Conservation (phyloP, 1,140 invertebrate genomes). For the Drosophila biarmipes region DNA sequence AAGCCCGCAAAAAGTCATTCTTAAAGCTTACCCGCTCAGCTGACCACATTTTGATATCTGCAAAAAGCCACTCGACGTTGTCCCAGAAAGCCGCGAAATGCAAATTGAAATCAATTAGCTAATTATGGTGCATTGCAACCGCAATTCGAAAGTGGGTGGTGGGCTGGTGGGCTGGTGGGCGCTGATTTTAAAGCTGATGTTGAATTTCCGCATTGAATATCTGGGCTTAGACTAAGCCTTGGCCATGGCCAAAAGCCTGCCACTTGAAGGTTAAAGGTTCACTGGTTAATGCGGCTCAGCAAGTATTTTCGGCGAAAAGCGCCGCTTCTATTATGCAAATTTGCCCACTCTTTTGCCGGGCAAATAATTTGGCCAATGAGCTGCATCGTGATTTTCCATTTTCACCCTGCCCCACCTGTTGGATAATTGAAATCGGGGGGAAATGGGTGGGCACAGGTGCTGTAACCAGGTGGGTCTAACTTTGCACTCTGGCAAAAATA, state of each 20-base stretch:
- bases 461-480: slow-evolving; percentile 51
- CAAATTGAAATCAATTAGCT: slow-evolving; percentile 78
- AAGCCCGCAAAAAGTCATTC: slow-evolving; percentile 55
- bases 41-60: slow-evolving; percentile 65
- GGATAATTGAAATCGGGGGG: slow-evolving; percentile 58
- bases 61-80: slow-evolving; percentile 45
- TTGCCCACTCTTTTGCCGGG: slow-evolving; percentile 17
- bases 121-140: slow-evolving; percentile 59
- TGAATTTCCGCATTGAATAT: slow-evolving; percentile 22
- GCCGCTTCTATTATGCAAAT: slow-evolving; percentile 57
- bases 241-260: neutral
- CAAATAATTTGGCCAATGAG: slow-evolving; percentile 48
- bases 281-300: neutral
- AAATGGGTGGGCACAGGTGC: neutral
- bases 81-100: slow-evolving; percentile 57
- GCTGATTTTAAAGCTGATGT: slow-evolving; percentile 33
- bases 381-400: slow-evolving; percentile 18
- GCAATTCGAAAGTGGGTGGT: slow-evolving; percentile 24
- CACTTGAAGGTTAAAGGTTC: slow-evolving; percentile 11
- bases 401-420: slow-evolving; percentile 20
- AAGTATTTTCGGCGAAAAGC: neutral
- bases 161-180: neutral
- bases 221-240: slow-evolving; percentile 1
- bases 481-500: slow-evolving; percentile 76
- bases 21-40: slow-evolving; percentile 36